Base-by-base conservation (phyloP, 2,113 vertebrate species). In the Mesembrinibis cayennensis region DNA sequence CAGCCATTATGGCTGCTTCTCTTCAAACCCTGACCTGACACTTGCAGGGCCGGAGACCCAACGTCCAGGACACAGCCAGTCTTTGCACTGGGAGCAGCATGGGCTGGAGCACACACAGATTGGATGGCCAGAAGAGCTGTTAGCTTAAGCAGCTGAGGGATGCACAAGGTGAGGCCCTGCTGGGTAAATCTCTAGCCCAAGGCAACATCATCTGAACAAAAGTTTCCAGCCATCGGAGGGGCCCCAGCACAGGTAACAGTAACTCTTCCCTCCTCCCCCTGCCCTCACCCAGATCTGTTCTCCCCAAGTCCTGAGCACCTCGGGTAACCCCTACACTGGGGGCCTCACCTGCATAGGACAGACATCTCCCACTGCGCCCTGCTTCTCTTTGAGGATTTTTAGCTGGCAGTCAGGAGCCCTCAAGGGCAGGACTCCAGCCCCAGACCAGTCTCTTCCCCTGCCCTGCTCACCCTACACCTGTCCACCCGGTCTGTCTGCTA, bases 401-500 rank as follows among this genome's bases (percentile, higher is more conserved):
- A 87, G 11, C 53, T 84, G 84, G 61, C 89, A 67, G 20, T n/a
- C 72, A 96, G 55, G 52, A 88, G 49, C 71, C 27, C 55, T 84
- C 53, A 36, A 29, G 47, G 92, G 84, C 79, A 80, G 89, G 62
- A 58, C 49, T 96, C 62, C 73, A 92, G 62, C 22, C n/a, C 59
- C 40, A 76, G 81, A 94, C 82, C 70, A 62, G 38, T 56, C 63
- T 83, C 38, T 65, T 38, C 56, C 16, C 81, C 65, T 72, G n/a
- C 73, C 50, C 58, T 67, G 56, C 40, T 45, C 50, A 42, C 44
- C 71, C 73, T 78, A 83, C 93, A 96, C 91, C 94, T 96, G 95
- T 93, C 81, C 78, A 90, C 84, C 49, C 45, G 1, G 70, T 82
- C 95, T 97, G 91, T 82, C 78, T 88, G 87, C n/a, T 66, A 76